Percentiles rank a stretch among this genome's conserved stretches.
Evolutionary conservation across 2,113 vertebrate genomes (phyloP).

Genomic region (Seriola rivoliana): DNA sequence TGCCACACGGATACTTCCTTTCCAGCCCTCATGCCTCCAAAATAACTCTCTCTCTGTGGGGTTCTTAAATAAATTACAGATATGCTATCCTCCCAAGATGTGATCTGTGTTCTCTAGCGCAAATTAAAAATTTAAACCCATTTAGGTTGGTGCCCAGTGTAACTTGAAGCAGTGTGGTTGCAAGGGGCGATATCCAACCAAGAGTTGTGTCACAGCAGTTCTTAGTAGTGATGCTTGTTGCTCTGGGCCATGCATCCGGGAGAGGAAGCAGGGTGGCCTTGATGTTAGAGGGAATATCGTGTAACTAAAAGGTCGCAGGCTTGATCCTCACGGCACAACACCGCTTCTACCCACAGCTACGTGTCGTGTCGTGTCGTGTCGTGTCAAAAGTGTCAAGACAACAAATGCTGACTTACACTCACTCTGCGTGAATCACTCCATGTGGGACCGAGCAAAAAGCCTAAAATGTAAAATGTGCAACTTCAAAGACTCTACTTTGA

Average conservation of each 20-base stretch:
- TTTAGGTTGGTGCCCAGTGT: constrained; percentile 80
- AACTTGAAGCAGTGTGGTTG: constrained; percentile 78
- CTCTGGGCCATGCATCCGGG: constrained; percentile 45
- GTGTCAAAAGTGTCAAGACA: constrained; percentile 51
- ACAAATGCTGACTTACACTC: constrained; percentile 21
- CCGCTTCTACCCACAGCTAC: constrained; percentile 47
- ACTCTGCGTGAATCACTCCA: constrained; percentile 21
- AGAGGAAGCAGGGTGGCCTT: constrained; percentile 51
- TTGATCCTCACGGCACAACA: constrained; percentile 38
- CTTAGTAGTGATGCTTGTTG: constrained; percentile 68
- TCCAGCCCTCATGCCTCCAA: constrained; percentile 68
- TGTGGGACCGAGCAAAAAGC: constrained; percentile 26
- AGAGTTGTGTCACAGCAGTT: constrained; percentile 64
- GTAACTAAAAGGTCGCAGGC: constrained; percentile 57
- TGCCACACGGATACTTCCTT: constrained; percentile 74
- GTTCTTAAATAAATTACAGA: constrained; percentile 84
- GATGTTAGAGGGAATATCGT: constrained; percentile 52
- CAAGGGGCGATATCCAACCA: constrained; percentile 68
- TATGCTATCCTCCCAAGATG: constrained; percentile 83
- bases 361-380: constrained; percentile 24
- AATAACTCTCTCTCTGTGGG: constrained; percentile 71
- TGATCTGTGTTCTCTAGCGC: constrained; percentile 80
- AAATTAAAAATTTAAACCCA: constrained; percentile 85
- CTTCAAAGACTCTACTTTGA: constrained; percentile 41
- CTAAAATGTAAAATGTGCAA: constrained; percentile 36